A percentile compares a stretch with the other conserved stretches of the same genome.
phyloP scores from a whole-genome alignment of 1,140 invertebrate genomes.

The Carcinoscorpius rotundicauda region DNA sequence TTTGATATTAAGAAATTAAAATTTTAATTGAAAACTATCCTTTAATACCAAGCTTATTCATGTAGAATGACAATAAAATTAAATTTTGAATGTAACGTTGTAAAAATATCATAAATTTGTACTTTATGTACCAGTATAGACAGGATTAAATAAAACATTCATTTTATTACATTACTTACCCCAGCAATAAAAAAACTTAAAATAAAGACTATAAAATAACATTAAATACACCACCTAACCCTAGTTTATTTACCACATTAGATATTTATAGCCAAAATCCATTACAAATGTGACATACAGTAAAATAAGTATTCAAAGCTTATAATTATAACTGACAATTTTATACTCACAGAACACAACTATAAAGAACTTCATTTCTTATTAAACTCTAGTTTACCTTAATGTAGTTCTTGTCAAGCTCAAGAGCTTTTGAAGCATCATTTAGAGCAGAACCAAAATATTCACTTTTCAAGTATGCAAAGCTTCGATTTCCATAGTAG shows the following conservation, averaged over 20 bases:
- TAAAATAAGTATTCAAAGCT: too few species aligned
- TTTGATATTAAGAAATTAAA: too few species aligned
- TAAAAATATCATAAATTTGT: too few species aligned
- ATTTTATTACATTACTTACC: neutral
- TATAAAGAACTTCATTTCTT: neutral
- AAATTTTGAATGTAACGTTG: too few species aligned
- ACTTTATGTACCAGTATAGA: too few species aligned
- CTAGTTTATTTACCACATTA: constrained; percentile 5
- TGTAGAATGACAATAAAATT: too few species aligned
- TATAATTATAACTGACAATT: neutral
- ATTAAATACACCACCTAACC: neutral
- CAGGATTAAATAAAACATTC: too few species aligned
- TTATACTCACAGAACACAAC: constrained; percentile 8
- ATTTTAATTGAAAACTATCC: too few species aligned
- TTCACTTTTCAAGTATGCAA: constrained; percentile 83
- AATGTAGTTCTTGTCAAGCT: constrained; percentile 75
- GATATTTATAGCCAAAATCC: neutral
- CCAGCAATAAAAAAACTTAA: neutral
- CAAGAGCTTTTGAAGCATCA: constrained; percentile 85
- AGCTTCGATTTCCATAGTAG: constrained; percentile 86
- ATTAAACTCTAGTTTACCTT: constrained; percentile 61
- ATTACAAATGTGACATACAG: too few species aligned
- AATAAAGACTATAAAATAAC: neutral
- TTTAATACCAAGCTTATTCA: too few species aligned
- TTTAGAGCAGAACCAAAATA: constrained; percentile 83